These are phyloP conservation scores for Aspidapion aeneum DNA, from an alignment of 2,888 invertebrate species.

Conservation along the genomic window DNA sequence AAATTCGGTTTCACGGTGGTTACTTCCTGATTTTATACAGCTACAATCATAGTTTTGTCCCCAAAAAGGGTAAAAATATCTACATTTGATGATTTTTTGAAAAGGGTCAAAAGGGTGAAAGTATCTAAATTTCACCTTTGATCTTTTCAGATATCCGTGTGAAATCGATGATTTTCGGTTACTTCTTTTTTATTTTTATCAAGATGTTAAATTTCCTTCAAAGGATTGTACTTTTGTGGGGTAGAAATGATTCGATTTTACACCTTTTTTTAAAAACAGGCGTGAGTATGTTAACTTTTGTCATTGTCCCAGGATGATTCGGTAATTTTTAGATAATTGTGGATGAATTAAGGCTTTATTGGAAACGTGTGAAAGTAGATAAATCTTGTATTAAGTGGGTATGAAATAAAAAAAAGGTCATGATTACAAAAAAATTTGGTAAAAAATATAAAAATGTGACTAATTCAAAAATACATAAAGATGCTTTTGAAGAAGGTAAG, in stretches of 20 bases:
- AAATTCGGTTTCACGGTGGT: conserved; percentile 43
- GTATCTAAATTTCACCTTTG: neutral
- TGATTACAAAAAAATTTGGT: no score
- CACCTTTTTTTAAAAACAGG: neutral
- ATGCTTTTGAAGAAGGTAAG: no score
- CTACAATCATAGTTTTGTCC: conserved; percentile 40
- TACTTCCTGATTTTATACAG: conserved; percentile 39
- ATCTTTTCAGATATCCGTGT: neutral
- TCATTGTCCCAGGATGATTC: neutral
- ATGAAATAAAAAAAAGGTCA: no score
- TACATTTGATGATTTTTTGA: neutral
- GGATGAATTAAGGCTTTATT: neutral
- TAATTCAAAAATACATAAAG: no score
- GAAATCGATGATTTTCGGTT: neutral
- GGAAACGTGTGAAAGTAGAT: neutral
- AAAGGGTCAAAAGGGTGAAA: neutral
- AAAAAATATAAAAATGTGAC: no score
- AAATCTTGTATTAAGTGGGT: neutral
- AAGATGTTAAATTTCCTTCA: neutral
- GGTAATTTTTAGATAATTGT: neutral
- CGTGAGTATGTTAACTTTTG: neutral
- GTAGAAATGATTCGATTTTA: neutral
- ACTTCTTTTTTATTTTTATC: neutral
- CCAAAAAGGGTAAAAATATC: conserved; percentile 29
- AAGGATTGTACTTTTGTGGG: neutral